Evolutionary conservation across 1,140 invertebrate genomes (phyloP), one percentile per base, ranked within the genome.

Genomic region (Pentalonia nigronervosa): DNA sequence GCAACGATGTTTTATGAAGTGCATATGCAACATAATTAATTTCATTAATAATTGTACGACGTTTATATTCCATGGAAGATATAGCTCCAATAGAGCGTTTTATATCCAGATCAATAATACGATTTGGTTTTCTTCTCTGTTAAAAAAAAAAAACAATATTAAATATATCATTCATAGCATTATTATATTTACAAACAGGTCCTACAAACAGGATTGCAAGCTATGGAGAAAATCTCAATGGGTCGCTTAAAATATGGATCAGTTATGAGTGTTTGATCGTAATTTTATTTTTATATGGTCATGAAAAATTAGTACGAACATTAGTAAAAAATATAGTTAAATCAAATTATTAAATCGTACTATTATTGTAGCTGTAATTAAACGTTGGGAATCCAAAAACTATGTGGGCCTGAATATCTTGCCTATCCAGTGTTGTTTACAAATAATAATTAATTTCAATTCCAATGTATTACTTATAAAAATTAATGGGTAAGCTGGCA

Each of bases 41-140:
- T 8, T 89, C 48, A 56, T 89, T 53, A 41, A 89, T 34, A 53
- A 89, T 89, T 56, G 21, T 56, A 56, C 87, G 48, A 7, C 87
- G 48, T 56, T 89, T 89, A 89, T 53, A 89, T 89, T 89, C 87
- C 25, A 36, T 41, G 21, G 48, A 56, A 89, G 87, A 89, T 34
- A 89, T 89, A 11, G 87, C 87, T 56, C 87, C 87, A 9, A 56
- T 89, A 11, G 87, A 56, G 21, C 50, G 50, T 56, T 56, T 56
- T 14, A 53, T 53, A 25, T 25, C 17, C 23, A 89, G 2, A 23
- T 89, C 87, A 14, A 89, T 53, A 56, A 50, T 56, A 56, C 34
- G n/a, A 56, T 36, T 20, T 36, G 4, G 14, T 56, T 41, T 89
- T 36, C n/a, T 89, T 11, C 53, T 56, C 87, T 89, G 45, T 53